phyloP scores from a whole-genome alignment of 2,113 vertebrate species.

The Platysternon megacephalum region DNA sequence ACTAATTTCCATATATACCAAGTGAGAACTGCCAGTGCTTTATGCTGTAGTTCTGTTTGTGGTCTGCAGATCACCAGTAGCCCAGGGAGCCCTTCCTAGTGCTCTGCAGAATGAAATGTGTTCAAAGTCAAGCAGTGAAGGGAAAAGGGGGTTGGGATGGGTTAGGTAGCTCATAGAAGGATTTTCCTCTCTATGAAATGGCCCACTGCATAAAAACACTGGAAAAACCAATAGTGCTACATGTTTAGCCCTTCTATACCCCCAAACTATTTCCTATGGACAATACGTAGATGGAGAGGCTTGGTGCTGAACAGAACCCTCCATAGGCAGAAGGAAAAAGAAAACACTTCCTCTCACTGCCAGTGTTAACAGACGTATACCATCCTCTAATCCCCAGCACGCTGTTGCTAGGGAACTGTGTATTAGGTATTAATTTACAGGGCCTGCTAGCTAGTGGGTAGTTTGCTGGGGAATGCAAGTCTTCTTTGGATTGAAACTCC shows the following conservation, averaged over 20 bases:
- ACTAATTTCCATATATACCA: not conserved
- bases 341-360: not conserved
- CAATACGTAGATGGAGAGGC: not conserved
- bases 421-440: not conserved
- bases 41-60: accelerated
- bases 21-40: not conserved
- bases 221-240: not conserved
- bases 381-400: not conserved
- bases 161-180: not conserved
- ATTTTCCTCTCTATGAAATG: not conserved
- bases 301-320: not conserved
- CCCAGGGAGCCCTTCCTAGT: not conserved
- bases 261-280: not conserved
- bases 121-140: not conserved
- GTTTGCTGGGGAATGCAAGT: not conserved
- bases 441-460: not conserved
- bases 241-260: not conserved
- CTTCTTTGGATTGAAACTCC: not conserved
- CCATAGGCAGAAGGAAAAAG: accelerated
- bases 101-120: not conserved
- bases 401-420: not conserved
- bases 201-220: not conserved
- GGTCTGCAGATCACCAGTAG: not conserved
- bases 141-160: not conserved
- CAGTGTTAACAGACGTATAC: not conserved